Base-by-base conservation (phyloP, 2,113 vertebrate species). In the Meles meles region DNA sequence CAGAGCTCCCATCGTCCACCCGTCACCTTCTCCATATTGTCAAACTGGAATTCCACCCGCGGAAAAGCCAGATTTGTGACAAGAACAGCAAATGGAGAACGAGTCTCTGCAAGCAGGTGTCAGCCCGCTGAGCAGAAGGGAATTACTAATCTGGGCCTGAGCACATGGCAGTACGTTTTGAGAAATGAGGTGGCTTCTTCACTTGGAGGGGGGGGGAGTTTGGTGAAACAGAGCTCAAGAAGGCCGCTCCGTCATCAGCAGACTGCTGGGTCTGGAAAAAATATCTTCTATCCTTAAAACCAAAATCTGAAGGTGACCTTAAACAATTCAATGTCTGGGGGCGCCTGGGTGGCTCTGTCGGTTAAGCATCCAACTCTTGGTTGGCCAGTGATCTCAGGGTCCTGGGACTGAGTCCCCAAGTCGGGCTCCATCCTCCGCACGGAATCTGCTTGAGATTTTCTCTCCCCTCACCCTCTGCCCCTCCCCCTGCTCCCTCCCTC, bases 121-220 rank as follows among this genome's bases (percentile, higher is more conserved):
- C 94, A 76, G 57, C 77, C 85, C 63, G 39, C 49, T 94, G 37
- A 83, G 4, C 20, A 63, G 55, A 69, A 12, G 74, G 7, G 72
- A 71, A 71, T 55, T 20, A 61, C 87, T 1, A 81, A 84, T 85
- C 65, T 3, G 13, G 90, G 67, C 44, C 18, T 39, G 84, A 39
- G 49, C 37, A 44, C 3, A 37, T 11, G 61, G 52, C 49, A 1
- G 15, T 2, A 29, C 14, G 71, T 42, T 49, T 81, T 34, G 52
- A 95, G 67, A 92, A 97, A 88, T 14, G 11, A 44, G 97, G 47
- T 88, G 88, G 2, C 89, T 94, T 83, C 93, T 92, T 79, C 37
- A 94, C 27, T 0, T 0, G 11, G 20, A 13, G 2, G 82, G 44
- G 71, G 83, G 4, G 1, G 55, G 77, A 23, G 79, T 39, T 52